Percentiles rank a stretch among this genome's conserved stretches.
Conservation (phyloP, 2,113 vertebrate genomes). For the Cololabis saira region DNA sequence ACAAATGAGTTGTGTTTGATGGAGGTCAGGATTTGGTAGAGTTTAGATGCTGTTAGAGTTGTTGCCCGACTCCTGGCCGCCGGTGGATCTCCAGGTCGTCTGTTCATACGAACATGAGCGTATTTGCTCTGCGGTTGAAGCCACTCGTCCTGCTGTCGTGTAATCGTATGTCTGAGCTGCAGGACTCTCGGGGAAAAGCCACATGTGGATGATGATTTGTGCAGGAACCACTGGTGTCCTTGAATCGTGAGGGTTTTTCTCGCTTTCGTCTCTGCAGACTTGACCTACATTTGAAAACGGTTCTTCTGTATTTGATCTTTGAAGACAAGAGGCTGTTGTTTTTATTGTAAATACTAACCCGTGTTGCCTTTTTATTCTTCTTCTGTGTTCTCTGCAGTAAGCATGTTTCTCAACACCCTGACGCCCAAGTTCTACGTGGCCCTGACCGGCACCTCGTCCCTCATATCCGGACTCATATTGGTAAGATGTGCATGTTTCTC, state of each 20-base stretch:
- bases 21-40: no score
- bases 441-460: conserved; percentile 95
- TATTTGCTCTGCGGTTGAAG: not conserved
- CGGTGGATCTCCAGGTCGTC: not conserved
- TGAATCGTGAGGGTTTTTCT: conserved; percentile 15
- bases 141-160: conserved; percentile 7
- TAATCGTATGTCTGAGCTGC: conserved; percentile 30
- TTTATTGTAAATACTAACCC: conserved; percentile 1
- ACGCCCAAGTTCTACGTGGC: conserved; percentile 99
- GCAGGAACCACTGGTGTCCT: conserved; percentile 26
- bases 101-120: not conserved
- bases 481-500: conserved; percentile 79
- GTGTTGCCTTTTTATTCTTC: conserved; percentile 18
- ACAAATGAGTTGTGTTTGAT: no score
- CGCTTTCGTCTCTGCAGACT: conserved; percentile 6
- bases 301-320: conserved; percentile 16
- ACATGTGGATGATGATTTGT: conserved; percentile 26
- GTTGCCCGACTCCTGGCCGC: not conserved
- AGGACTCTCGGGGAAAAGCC: conserved; percentile 31
- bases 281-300: conserved; percentile 18
- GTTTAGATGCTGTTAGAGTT: no score
- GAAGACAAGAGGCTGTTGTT: not conserved
- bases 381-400: conserved; percentile 85
- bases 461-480: conserved; percentile 99
- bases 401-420: conserved; percentile 99